phyloP scores from a whole-genome alignment of 2,797 vertebrate genomes.

The Nannoperca australis region DNA sequence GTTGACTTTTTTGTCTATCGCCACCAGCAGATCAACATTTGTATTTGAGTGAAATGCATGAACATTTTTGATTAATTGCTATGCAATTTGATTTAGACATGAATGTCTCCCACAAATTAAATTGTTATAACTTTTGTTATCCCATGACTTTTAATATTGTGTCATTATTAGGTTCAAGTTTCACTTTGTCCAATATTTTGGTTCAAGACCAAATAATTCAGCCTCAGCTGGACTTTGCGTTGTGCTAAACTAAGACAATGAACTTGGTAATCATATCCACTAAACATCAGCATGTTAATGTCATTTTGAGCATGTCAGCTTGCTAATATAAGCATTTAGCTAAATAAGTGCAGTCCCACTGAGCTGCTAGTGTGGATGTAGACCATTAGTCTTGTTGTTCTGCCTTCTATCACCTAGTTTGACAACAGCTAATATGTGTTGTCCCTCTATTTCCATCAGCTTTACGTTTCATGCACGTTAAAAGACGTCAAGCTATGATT shows the following conservation, averaged over 20 bases:
- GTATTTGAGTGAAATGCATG: not conserved
- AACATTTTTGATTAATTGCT: not conserved
- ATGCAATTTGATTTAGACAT: not conserved
- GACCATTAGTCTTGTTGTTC: not conserved
- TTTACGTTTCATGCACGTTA: not conserved
- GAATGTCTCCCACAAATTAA: not conserved
- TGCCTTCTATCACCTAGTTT: not conserved
- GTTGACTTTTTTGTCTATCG: not conserved
- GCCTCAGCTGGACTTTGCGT: not conserved
- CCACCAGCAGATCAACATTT: not conserved
- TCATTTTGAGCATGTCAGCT: not conserved
- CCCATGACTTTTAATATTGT: not conserved
- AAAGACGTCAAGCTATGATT: not conserved
- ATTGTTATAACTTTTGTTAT: not conserved
- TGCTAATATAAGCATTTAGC: too few species aligned
- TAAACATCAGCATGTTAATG: not conserved
- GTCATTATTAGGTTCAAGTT: too few species aligned
- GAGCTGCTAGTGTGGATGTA: not conserved
- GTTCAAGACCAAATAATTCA: not conserved
- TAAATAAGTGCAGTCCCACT: too few species aligned
- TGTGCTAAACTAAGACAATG: not conserved
- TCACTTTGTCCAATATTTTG: not conserved
- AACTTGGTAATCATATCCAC: not conserved
- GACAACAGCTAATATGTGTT: not conserved
- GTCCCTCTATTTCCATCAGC: conserved; percentile 3